These are phyloP conservation scores for Gonioctena quinquepunctata DNA, from an alignment of 1,140 invertebrate genomes.

Conservation along the genomic window DNA sequence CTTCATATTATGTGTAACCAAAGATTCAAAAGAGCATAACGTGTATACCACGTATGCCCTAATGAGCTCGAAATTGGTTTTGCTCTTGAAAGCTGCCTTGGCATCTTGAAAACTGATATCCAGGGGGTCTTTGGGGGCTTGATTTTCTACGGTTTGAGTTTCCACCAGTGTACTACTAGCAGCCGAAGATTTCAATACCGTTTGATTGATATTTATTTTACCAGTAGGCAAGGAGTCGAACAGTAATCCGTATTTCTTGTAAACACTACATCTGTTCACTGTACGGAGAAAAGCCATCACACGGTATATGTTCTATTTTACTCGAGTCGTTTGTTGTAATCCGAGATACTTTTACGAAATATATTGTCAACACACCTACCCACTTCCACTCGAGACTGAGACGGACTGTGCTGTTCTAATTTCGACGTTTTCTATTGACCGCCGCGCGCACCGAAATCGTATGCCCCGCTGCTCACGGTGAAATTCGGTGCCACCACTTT, in stretches of 20 bases:
- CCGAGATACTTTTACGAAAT: background rate
- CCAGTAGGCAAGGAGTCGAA: constrained; percentile 39
- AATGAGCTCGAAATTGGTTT: constrained; percentile 91
- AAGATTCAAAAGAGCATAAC: constrained; percentile 84
- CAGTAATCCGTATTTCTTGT: constrained; percentile 49
- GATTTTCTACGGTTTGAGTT: constrained; percentile 38
- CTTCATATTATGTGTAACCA: constrained; percentile 95
- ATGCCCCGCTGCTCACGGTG: background rate
- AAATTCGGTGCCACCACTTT: background rate
- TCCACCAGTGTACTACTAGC: constrained; percentile 20
- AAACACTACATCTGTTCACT: constrained; percentile 51
- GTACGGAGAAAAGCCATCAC: constrained; percentile 58
- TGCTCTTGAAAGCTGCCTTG: constrained; percentile 86
- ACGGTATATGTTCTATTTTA: constrained; percentile 8
- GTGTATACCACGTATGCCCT: constrained; percentile 92
- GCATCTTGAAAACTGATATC: constrained; percentile 87
- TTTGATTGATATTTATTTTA: constrained; percentile 41
- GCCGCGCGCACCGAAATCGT: background rate
- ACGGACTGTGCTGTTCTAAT: background rate
- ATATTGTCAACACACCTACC: background rate
- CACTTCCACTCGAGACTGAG: background rate
- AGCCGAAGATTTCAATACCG: constrained; percentile 37
- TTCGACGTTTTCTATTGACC: background rate
- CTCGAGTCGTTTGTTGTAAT: background rate
- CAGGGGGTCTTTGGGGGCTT: constrained; percentile 71